phyloP scores from a whole-genome alignment of 2,888 invertebrate genomes.

The Perithous albicinctus region DNA sequence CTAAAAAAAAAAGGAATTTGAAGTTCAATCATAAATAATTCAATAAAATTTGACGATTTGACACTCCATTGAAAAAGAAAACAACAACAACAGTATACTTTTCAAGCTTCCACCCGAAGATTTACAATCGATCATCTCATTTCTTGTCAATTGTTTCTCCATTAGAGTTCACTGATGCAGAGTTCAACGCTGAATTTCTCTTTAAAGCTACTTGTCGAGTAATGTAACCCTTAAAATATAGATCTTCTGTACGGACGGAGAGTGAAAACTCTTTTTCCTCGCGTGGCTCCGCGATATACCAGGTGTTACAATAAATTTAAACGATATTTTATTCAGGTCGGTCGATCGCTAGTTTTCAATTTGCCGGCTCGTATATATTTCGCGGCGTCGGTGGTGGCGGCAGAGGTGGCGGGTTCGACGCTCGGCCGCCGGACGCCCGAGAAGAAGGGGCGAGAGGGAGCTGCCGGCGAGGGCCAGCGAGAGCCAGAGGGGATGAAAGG shows the following conservation, averaged over 20 bases:
- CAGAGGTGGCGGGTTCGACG: slow-evolving; percentile 57
- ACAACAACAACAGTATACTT: not conserved
- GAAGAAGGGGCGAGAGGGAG: slow-evolving; percentile 55
- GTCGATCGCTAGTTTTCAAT: slow-evolving; percentile 84
- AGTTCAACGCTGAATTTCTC: slow-evolving; percentile 13
- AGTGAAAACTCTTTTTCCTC: slow-evolving; percentile 3
- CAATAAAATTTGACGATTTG: too few species aligned
- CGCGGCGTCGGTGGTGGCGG: slow-evolving; percentile 60
- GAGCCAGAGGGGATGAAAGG: slow-evolving; percentile 60
- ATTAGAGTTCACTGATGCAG: not conserved
- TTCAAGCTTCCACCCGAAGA: not conserved
- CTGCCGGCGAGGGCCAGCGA: slow-evolving; percentile 48
- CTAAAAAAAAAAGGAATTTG: too few species aligned
- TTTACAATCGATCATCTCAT: not conserved
- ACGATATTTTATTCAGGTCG: slow-evolving; percentile 84
- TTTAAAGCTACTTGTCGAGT: not conserved
- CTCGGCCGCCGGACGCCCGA: slow-evolving; percentile 39
- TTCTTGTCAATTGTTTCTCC: not conserved
- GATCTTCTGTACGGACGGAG: slow-evolving; percentile 3
- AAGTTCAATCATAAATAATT: too few species aligned
- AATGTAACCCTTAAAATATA: slow-evolving; percentile 38
- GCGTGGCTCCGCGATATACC: slow-evolving; percentile 76
- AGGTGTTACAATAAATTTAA: slow-evolving; percentile 84
- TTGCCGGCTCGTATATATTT: slow-evolving; percentile 84
- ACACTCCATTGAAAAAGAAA: too few species aligned